Evolutionary conservation across 2,113 vertebrate genomes (phyloP).

Genomic region (Oncorhynchus masou): DNA sequence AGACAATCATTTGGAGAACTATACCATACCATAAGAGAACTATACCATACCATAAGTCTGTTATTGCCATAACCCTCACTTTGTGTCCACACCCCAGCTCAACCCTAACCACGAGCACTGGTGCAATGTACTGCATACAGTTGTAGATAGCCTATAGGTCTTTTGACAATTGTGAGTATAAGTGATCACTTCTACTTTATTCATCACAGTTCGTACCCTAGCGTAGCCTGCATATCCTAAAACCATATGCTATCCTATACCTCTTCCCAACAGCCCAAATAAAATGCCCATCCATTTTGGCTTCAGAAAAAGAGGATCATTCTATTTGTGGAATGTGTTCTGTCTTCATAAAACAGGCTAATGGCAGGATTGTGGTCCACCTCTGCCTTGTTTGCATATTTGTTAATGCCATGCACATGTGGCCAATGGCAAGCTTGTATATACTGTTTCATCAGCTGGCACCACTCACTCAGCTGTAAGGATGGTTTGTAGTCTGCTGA

Average conservation of each 20-base stretch:
- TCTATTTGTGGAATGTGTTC: constrained; percentile 41
- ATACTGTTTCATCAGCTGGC: constrained; percentile 30
- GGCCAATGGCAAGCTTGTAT: constrained; percentile 53
- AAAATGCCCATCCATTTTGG: constrained; percentile 37
- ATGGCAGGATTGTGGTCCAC: constrained; percentile 55
- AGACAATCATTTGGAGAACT: too few species aligned
- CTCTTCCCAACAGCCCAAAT: constrained; percentile 28
- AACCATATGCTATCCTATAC: constrained; percentile 37
- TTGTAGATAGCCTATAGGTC: neutral
- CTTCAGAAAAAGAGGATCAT: constrained; percentile 51
- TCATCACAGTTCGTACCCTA: constrained; percentile 20
- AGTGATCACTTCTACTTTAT: constrained; percentile 28
- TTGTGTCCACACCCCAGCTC: too few species aligned
- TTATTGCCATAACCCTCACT: too few species aligned
- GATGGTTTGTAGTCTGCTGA: constrained; percentile 35
- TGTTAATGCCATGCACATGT: constrained; percentile 61
- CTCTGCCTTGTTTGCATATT: constrained; percentile 47
- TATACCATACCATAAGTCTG: too few species aligned
- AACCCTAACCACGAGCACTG: too few species aligned
- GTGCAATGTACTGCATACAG: neutral
- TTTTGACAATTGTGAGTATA: neutral
- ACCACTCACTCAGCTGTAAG: constrained; percentile 35
- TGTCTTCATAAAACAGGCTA: constrained; percentile 65
- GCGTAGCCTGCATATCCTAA: constrained; percentile 16
- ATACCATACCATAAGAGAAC: too few species aligned